Base-by-base conservation (phyloP, 2,797 vertebrate species). In the Remorina albescens region DNA sequence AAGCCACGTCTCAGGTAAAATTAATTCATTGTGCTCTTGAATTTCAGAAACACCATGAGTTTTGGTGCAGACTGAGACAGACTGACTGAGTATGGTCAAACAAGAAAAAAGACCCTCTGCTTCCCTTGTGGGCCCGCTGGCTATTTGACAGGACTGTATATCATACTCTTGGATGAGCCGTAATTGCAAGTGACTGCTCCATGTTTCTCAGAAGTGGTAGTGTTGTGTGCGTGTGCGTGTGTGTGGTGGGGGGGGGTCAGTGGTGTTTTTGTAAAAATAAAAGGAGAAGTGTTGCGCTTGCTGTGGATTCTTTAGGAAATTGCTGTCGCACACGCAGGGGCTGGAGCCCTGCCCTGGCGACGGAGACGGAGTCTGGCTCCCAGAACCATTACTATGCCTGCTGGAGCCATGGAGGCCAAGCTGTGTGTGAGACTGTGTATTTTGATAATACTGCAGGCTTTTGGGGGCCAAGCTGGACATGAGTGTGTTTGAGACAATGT, bases 301-400 rank as follows among this genome's bases (percentile, higher is more conserved):
- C 90, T 91, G 87, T 75, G 86, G 93, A 95, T 96, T 97, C 95
- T 95, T 96, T 87, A 95, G 95, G 94, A 97, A 97, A 97, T 95
- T 92, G 87, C 91, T 92, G 91, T 95, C 91, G 89, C 95, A 94
- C 94, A 96, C 91, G 91, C 92, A 76, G 89, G 83, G 90, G 91
- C 90, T 78, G 84, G 85, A 86, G 86, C 83, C 74, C 89, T 89
- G 92, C 93, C 90, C 82, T 55, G 92, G 92, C 91, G 92, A 93
- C 92, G 55, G 75, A 95, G 94, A 94, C 88, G 57, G 84, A 90
- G 90, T 93, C 93, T 94, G 92, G 88, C 93, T 95, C 88, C 89
- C 88, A 89, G 91, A 93, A 93, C 93, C 92, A 94, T 96, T 95
- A 95, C 89, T 85, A 78, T 2, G 92, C 89, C 93, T 88, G 90